Percentiles rank a stretch among this genome's conserved stretches.
Evolutionary conservation across 2,797 vertebrate genomes (phyloP).

Genomic region (Intellagama lesueurii): DNA sequence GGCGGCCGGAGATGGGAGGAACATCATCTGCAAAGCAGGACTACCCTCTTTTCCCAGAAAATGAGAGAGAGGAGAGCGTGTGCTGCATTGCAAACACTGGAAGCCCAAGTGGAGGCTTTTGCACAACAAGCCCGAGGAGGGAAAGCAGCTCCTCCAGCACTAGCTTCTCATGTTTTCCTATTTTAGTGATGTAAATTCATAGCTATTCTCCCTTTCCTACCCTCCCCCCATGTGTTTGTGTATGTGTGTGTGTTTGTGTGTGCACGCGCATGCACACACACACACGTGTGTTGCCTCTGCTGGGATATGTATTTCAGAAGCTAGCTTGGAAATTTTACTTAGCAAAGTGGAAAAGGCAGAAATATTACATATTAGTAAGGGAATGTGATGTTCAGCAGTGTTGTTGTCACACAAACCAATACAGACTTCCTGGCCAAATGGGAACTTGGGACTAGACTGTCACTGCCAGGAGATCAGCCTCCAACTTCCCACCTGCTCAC

Average conservation of each 20-base stretch:
- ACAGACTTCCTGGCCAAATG: background rate
- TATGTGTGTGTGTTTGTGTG: too few relatives aligned
- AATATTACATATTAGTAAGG: background rate
- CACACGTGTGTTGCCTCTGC: too few relatives aligned
- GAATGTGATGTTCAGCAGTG: background rate
- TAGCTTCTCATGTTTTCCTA: background rate
- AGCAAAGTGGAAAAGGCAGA: background rate
- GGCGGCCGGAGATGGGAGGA: background rate
- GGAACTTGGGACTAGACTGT: background rate
- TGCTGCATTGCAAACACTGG: conserved; percentile 12
- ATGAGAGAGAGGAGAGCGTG: background rate
- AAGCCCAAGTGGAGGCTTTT: background rate
- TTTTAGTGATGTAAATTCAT: conserved; percentile 3
- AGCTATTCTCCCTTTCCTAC: background rate
- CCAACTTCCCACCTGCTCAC: background rate
- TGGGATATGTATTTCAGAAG: background rate
- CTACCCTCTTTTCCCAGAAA: conserved; percentile 14
- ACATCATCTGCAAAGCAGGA: conserved; percentile 16
- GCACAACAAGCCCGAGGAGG: conserved; percentile 1
- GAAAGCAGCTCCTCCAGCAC: background rate
- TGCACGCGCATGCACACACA: too few relatives aligned
- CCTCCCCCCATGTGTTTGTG: background rate
- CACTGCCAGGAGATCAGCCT: background rate
- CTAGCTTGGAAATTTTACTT: background rate
- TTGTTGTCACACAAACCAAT: background rate